phyloP scores from a whole-genome alignment of 2,113 vertebrate species.

The Dromaius novaehollandiae region DNA sequence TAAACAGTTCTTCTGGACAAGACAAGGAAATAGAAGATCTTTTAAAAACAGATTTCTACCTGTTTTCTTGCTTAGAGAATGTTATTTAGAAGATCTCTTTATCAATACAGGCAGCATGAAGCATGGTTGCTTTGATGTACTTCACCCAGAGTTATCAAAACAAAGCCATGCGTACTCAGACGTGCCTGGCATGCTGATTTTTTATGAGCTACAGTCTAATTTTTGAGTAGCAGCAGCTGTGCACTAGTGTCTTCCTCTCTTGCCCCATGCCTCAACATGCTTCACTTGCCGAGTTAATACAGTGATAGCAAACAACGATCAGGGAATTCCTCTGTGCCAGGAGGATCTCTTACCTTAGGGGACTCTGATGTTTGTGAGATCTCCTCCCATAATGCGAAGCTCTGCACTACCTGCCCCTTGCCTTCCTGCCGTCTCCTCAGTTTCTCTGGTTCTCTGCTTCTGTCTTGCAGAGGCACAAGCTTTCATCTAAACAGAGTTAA shows the following conservation, averaged over 20 bases:
- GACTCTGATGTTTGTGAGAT: neutral
- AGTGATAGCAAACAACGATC: neutral
- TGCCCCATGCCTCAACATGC: neutral
- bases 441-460: too few species aligned
- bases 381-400: neutral
- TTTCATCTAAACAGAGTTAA: neutral
- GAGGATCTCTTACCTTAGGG: neutral
- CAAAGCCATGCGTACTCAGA: neutral
- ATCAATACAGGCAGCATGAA: neutral
- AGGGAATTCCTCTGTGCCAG: neutral
- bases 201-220: neutral
- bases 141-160: neutral
- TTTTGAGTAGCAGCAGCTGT: neutral
- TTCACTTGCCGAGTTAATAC: neutral
- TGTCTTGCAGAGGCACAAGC: neutral
- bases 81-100: neutral
- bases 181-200: neutral
- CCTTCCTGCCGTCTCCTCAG: too few species aligned
- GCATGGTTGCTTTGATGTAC: neutral
- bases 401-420: neutral
- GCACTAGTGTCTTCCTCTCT: neutral
- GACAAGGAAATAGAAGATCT: neutral
- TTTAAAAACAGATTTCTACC: neutral
- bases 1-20: neutral
- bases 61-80: neutral